These are phyloP conservation scores for Chelmon rostratus DNA, from an alignment of 2,797 vertebrate genomes.

Conservation along the genomic window DNA sequence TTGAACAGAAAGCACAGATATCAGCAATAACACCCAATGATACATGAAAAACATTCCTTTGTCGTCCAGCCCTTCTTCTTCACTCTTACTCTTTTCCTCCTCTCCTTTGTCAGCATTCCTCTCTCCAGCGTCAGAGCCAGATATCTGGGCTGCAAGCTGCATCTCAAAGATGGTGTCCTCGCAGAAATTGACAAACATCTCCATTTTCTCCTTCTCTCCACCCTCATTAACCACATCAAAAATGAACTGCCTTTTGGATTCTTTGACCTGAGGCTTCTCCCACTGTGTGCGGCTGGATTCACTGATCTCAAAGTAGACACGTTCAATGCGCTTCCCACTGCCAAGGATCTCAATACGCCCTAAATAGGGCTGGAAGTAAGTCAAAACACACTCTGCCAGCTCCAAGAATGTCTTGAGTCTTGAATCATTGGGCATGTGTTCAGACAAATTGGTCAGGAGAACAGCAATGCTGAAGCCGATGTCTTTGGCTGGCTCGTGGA, in stretches of 20 bases:
- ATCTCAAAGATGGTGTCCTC: slow-evolving; percentile 99
- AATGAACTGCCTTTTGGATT: slow-evolving; percentile 97
- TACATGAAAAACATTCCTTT: slow-evolving; percentile 82
- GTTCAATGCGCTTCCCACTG: slow-evolving; percentile 94
- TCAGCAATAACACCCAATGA: slow-evolving; percentile 83
- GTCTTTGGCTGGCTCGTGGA: slow-evolving; percentile 96
- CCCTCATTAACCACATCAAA: slow-evolving; percentile 97
- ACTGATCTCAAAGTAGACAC: slow-evolving; percentile 97
- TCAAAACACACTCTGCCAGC: slow-evolving; percentile 91
- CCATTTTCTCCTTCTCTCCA: slow-evolving; percentile 97
- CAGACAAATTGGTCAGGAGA: slow-evolving; percentile 94
- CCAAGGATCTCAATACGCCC: slow-evolving; percentile 97
- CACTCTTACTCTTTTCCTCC: slow-evolving; percentile 72
- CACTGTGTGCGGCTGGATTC: slow-evolving; percentile 95
- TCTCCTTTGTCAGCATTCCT: slow-evolving; percentile 82
- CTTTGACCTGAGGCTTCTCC: slow-evolving; percentile 97
- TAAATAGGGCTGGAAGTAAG: slow-evolving; percentile 93
- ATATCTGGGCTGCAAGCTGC: slow-evolving; percentile 96
- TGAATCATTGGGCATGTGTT: slow-evolving; percentile 95
- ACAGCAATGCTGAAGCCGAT: slow-evolving; percentile 96
- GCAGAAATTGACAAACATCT: slow-evolving; percentile 97
- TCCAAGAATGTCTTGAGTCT: slow-evolving; percentile 92
- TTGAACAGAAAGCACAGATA: slow-evolving; percentile 87
- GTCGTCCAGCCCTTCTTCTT: slow-evolving; percentile 66
- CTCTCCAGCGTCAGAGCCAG: slow-evolving; percentile 86